phyloP scores from a whole-genome alignment of 2,797 vertebrate genomes.

The Phaenicophaeus curvirostris region DNA sequence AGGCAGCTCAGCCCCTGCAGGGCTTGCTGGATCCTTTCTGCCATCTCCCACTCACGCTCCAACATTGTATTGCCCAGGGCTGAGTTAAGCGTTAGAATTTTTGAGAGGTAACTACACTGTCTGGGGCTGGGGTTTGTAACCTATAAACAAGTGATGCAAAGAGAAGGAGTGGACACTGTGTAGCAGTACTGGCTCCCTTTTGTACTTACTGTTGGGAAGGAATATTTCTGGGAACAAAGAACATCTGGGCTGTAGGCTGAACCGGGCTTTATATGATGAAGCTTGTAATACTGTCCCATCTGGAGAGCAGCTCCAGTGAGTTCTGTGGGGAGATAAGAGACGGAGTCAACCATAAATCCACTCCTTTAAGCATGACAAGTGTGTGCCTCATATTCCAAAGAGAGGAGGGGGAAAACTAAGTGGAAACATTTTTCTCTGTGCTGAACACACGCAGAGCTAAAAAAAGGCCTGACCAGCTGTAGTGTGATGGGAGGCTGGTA shows the following conservation, averaged over 20 bases:
- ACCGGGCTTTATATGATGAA: conserved; percentile 58
- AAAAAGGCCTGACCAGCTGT: neutral
- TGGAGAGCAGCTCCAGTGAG: conserved; percentile 70
- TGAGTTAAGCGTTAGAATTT: neutral
- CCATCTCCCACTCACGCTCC: neutral
- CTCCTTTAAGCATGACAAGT: conserved; percentile 70
- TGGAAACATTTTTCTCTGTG: conserved; percentile 68
- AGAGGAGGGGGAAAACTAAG: conserved; percentile 68
- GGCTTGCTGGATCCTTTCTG: neutral
- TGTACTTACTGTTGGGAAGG: conserved; percentile 42
- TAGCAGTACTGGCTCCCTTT: conserved; percentile 15
- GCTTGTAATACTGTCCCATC: conserved; percentile 68
- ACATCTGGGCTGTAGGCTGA: conserved; percentile 66
- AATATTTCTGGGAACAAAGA: conserved; percentile 71
- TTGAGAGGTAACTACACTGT: neutral
- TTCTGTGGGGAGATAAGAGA: conserved; percentile 69
- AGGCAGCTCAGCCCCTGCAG: rapidly evolving
- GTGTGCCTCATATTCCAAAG: conserved; percentile 68
- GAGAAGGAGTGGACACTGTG: neutral
- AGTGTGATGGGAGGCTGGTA: conserved; percentile 29
- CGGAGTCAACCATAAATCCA: conserved; percentile 71
- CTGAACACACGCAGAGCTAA: conserved; percentile 61
- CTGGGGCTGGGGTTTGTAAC: neutral
- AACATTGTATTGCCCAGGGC: neutral
- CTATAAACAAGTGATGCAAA: neutral